These are phyloP conservation scores for Coluber constrictor DNA, from an alignment of 2,797 vertebrate genomes.

Conservation along the genomic window DNA sequence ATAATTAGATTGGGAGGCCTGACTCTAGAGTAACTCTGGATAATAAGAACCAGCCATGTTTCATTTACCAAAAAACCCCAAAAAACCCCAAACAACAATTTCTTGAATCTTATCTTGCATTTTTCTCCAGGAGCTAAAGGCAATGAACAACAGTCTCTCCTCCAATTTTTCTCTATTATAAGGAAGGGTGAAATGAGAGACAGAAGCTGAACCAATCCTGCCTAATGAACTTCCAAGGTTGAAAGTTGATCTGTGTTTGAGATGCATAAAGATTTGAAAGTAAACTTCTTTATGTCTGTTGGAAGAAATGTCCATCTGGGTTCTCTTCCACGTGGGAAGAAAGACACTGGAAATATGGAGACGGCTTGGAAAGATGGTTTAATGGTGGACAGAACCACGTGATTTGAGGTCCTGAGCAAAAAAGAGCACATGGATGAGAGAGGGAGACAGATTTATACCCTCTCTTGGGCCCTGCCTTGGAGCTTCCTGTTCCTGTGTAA, in stretches of 20 bases:
- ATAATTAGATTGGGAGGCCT: not conserved
- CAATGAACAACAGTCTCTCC: not conserved
- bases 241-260: not conserved
- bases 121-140: not conserved
- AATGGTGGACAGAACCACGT: no score
- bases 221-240: not conserved
- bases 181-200: not conserved
- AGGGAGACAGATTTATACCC: no score
- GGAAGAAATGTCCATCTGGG: no score
- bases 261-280: not conserved
- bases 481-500: no score
- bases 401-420: no score
- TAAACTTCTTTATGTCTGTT: not conserved
- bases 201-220: not conserved
- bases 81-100: not conserved
- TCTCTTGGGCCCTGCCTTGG: no score
- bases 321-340: no score
- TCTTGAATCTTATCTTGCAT: not conserved
- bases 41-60: not conserved
- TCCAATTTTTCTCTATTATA: not conserved
- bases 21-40: not conserved
- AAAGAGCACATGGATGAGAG: no score
- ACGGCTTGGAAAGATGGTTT: no score
- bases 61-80: not conserved
- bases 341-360: no score